These are phyloP conservation scores for Drosophila paramelanica DNA, from an alignment of 2,888 invertebrate genomes.

Conservation along the genomic window DNA sequence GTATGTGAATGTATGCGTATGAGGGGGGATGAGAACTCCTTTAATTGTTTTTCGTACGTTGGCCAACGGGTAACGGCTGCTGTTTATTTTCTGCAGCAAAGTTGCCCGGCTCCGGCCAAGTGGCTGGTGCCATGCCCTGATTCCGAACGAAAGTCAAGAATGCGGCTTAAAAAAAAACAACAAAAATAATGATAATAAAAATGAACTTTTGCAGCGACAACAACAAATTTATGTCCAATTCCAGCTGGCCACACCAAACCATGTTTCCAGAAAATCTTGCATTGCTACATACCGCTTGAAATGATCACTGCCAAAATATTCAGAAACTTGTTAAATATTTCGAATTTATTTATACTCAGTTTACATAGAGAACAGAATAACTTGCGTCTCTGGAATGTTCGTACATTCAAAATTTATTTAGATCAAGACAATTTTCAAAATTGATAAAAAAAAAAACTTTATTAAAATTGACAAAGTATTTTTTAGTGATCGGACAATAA, in stretches of 20 bases:
- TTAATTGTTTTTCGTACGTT: conserved; percentile 48
- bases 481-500: no score
- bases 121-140: conserved; percentile 26
- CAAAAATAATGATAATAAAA: conserved; percentile 5
- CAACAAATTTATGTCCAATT: conserved; percentile 63
- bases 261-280: conserved; percentile 1
- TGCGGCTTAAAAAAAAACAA: conserved; percentile 44
- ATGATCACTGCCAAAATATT: not conserved
- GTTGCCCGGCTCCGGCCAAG: conserved; percentile 34
- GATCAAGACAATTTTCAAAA: no score
- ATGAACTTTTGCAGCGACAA: conserved; percentile 74
- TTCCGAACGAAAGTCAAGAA: conserved; percentile 29
- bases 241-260: conserved; percentile 11
- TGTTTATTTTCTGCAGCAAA: conserved; percentile 68
- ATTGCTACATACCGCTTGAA: not conserved
- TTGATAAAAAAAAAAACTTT: no score
- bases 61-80: conserved; percentile 60
- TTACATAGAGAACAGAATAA: no score
- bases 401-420: no score
- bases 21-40: conserved; percentile 3
- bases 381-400: no score
- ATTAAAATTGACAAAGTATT: no score
- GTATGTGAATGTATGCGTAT: conserved; percentile 17
- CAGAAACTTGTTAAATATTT: not conserved
- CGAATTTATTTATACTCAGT: not conserved